Conservation (phyloP, 2,797 vertebrate genomes). For the Furcifer pardalis region DNA sequence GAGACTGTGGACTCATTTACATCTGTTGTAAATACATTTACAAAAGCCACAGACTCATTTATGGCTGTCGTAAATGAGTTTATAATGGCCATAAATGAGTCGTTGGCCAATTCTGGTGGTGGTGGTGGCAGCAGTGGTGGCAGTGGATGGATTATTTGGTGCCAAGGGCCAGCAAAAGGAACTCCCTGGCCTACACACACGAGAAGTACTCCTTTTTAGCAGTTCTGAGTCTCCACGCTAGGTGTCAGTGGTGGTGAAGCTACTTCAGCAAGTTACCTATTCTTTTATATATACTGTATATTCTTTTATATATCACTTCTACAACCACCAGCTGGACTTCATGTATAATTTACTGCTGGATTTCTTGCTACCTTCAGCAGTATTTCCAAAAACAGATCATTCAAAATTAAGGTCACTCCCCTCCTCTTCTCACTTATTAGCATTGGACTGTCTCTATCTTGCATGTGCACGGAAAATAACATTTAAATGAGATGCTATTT, state of each 20-base stretch:
- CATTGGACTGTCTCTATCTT: conserved; percentile 42
- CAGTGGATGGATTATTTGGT: not conserved
- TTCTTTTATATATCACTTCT: not conserved
- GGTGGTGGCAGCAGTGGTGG: too few relatives aligned
- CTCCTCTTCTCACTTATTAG: conserved; percentile 52
- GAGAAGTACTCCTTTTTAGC: not conserved
- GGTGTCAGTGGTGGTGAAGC: conserved; percentile 52
- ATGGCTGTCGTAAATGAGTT: too few relatives aligned
- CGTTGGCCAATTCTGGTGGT: too few relatives aligned
- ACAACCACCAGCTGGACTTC: conserved; percentile 25
- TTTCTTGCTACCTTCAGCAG: conserved; percentile 55
- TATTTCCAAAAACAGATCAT: conserved; percentile 66
- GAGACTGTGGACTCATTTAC: too few relatives aligned
- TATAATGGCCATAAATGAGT: too few relatives aligned
- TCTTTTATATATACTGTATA: not conserved
- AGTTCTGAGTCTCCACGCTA: conserved; percentile 33
- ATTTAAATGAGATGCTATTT: conserved; percentile 60
- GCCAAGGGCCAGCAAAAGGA: too few relatives aligned
- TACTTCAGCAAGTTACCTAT: not conserved
- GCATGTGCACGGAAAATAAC: conserved; percentile 60
- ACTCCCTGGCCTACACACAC: too few relatives aligned
- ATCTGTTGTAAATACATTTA: too few relatives aligned
- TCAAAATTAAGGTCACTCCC: conserved; percentile 64
- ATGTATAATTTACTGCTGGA: conserved; percentile 31
- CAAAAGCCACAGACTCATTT: too few relatives aligned